Base-by-base conservation (phyloP, 2,113 vertebrate species). In the Sebastes fasciatus region DNA sequence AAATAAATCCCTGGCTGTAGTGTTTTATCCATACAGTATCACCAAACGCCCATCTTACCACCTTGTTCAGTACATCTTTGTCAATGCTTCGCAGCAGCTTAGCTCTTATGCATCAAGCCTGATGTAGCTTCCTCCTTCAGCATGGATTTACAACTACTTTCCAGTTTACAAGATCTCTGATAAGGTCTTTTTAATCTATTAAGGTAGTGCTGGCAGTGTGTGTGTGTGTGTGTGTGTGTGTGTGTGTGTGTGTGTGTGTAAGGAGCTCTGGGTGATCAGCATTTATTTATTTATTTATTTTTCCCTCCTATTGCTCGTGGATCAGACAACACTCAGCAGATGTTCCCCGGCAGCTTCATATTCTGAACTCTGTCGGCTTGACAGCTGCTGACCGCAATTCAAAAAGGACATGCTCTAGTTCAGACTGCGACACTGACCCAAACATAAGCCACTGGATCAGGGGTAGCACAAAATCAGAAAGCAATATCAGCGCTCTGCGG, bases 301-400 rank as follows among this genome's bases (percentile, higher is more conserved):
- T 45, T 52, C 5, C 34, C 43, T 77, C 40, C 72, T 69, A 71
- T 76, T 82, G 69, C 61, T 80, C 74, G 80, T 60, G 67, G 87
- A 86, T 78, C 69, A 57, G 84, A 74, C 84, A 23, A 57, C 58
- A 1, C 64, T 79, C n/a, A 40, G 85, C 93, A 94, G 94, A 95
- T 95, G 93, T 94, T 93, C 21, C 49, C 75, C 42, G 58, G 86
- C 91, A 85, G 89, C 85, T 73, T 91, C 85, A 42, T 69, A 69
- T 89, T 84, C 69, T 90, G 82, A 91, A 90, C 88, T 83, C 90
- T 75, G 76, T 61, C 26, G 54, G 86, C 84, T 80, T 82, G 85
- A 92, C 93, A 96, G 94, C 92, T 94, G 94, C 92, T 94, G 94
- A 94, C 90, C 86, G 87, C 89, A 87, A 93, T 94, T 93, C 78